Evolutionary conservation across 1,140 invertebrate species (phyloP), one percentile per base, ranked within the genome.

Genomic region (Mercenaria mercenaria): DNA sequence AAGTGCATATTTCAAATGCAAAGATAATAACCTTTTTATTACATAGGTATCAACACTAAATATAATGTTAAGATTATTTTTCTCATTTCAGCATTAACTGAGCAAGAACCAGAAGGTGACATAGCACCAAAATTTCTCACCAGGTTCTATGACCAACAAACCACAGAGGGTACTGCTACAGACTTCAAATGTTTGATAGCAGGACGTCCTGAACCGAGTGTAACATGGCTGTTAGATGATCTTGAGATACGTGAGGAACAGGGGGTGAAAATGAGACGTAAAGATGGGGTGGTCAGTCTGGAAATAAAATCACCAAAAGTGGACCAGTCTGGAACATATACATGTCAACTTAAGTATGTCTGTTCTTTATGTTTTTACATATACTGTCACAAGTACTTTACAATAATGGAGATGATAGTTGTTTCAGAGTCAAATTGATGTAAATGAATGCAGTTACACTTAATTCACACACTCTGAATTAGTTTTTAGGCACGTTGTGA

Each of bases 301-400:
- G 90, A 92, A 20, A 95, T 96, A 79, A 93, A 93, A 79, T 92
- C 92, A 47, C 93, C 93, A 0, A 93, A 94, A 74, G 64, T 92
- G n/a, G 91, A 94, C 20, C 92, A 96, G 67, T 90, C 92, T 72
- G 96, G 95, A 39, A 94, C 94, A 23, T 94, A 95, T 56, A 93
- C 92, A 13, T 93, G 95, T 89, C 93, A 93, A 74, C 76, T 95
- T 8, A 93, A 92, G 88, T 89, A 83, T 43, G 37, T 80, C 8
- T n/a, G n/a, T n/a, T n/a, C n/a, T n/a, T n/a, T n/a, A n/a, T n/a
- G n/a, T n/a, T n/a, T n/a, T n/a, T n/a, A n/a, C n/a, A n/a, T n/a
- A n/a, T n/a, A n/a, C n/a, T 32, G 15, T 61, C 6, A 10, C 6
- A 11, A 61, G 29, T n/a, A 74, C 32, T 20, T 37, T n/a, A n/a